Evolutionary conservation across 2,113 vertebrate genomes (phyloP), one percentile per base, ranked within the genome.

Genomic region (Oceanodroma tethys): DNA sequence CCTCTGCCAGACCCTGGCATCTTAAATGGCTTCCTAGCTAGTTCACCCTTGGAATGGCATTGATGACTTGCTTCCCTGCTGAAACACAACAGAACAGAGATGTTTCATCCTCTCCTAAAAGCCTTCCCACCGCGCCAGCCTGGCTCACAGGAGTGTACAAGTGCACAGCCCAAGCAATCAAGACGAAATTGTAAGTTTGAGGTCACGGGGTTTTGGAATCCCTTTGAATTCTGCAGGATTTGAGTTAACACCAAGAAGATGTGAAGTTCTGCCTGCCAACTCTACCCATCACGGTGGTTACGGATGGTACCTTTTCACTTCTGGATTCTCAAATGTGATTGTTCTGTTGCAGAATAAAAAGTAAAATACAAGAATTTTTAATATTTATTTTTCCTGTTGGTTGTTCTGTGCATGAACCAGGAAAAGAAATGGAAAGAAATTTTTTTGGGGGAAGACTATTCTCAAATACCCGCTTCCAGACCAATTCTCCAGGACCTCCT

Each of bases 21-120:
- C 29, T 98, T 98, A 67, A 98, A 98, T 1, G 97, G 90, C 72
- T 98, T 98, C 55, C 93, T 96, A 13, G 94, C 11, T 59, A 86
- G 80, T 40, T 97, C 98, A 50, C 98, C 98, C 97, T 98, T 98
- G 92, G 98, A 95, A 72, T 87, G 62, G 34, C 93, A 73, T 25
- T 94, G 97, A 67, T 96, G 87, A 86, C 95, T 97, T 45, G 94
- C 76, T 80, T 99, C 98, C 66, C 97, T 97, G 87, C 98, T 97
- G 90, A 98, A 97, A 97, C 98, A 98, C 93, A 79, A 96, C 48
- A 93, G 5, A 81, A 93, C 62, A 94, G 56, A 76, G 22, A 90
- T 11, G 71, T 84, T 95, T 95, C 60, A 87, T 15, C 92, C 87
- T 43, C 58, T 81, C 91, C 48, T 50, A 81, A 58, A 86, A 56